phyloP scores from a whole-genome alignment of 1,140 invertebrate species.

The Papilio dardanus region DNA sequence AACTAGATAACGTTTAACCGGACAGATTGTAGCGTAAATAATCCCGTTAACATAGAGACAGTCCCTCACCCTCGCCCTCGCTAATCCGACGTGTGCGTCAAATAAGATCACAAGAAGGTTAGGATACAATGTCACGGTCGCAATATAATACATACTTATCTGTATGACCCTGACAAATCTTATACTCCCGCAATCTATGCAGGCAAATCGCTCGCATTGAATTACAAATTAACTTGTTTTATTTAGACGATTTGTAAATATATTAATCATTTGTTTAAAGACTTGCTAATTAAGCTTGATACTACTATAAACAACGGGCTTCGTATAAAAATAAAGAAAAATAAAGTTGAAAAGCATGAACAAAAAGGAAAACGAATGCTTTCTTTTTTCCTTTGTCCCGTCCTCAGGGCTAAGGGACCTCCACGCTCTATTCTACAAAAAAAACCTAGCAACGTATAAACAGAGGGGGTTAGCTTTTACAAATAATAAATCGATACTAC shows the following conservation, averaged over 20 bases:
- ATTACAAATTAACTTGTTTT: background rate
- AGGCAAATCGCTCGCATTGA: background rate
- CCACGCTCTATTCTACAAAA: background rate
- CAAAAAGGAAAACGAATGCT: background rate
- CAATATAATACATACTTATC: background rate
- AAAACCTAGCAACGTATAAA: background rate
- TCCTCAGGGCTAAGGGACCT: background rate
- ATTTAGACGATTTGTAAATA: too few relatives aligned
- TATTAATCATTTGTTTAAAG: too few relatives aligned
- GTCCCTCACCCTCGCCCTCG: background rate
- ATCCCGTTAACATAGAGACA: conserved; percentile 12
- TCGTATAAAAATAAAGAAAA: background rate
- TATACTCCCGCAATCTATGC: background rate
- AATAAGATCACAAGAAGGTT: conserved; percentile 5
- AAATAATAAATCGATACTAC: background rate
- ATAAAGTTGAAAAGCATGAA: background rate
- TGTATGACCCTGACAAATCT: background rate
- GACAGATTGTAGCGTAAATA: background rate
- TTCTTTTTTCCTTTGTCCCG: background rate
- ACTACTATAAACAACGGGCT: background rate
- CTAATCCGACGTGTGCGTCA: background rate
- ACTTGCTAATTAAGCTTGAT: background rate
- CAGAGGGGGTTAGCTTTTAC: background rate
- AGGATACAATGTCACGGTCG: conserved; percentile 2
- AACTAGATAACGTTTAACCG: background rate